Conservation (phyloP, 1,140 invertebrate genomes). For the Globodera rostochiensis region DNA sequence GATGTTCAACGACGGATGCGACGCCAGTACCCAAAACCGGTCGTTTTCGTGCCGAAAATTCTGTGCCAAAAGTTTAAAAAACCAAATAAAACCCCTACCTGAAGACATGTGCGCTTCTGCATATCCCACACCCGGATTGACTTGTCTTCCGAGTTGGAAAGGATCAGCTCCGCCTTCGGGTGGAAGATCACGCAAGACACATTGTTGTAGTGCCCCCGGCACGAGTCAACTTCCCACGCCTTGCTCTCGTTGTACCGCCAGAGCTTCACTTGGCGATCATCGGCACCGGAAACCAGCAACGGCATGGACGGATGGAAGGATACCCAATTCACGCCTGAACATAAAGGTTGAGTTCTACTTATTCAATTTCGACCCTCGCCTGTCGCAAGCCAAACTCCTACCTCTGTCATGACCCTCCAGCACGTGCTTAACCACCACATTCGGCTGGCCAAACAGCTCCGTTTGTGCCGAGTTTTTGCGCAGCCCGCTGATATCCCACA, state of each 20-base stretch:
- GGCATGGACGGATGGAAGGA: slow-evolving; percentile 92
- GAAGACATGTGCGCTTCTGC: slow-evolving; percentile 91
- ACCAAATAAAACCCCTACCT: slow-evolving; percentile 68
- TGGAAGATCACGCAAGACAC: slow-evolving; percentile 97
- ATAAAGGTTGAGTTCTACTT: not conserved
- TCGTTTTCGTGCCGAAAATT: slow-evolving; percentile 76
- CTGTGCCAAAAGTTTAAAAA: not conserved
- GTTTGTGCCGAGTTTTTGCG: slow-evolving; percentile 89
- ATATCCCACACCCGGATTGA: slow-evolving; percentile 98
- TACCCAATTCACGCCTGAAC: slow-evolving; percentile 90
- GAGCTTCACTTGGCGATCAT: slow-evolving; percentile 94
- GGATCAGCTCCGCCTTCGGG: slow-evolving; percentile 90
- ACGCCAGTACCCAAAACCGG: slow-evolving; percentile 81
- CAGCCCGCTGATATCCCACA: slow-evolving; percentile 96
- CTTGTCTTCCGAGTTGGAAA: slow-evolving; percentile 97
- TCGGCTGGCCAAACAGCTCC: slow-evolving; percentile 87
- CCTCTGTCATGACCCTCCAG: slow-evolving; percentile 89
- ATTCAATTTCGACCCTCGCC: slow-evolving; percentile 1
- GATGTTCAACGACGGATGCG: slow-evolving; percentile 72
- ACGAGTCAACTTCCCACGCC: slow-evolving; percentile 99
- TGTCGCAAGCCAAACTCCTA: slow-evolving; percentile 1
- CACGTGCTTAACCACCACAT: slow-evolving; percentile 96
- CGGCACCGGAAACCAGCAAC: slow-evolving; percentile 92
- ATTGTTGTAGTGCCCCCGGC: slow-evolving; percentile 98
- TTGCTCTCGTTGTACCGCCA: slow-evolving; percentile 98